Base-by-base conservation (phyloP, 2,797 vertebrate species). In the Fratercula arctica region DNA sequence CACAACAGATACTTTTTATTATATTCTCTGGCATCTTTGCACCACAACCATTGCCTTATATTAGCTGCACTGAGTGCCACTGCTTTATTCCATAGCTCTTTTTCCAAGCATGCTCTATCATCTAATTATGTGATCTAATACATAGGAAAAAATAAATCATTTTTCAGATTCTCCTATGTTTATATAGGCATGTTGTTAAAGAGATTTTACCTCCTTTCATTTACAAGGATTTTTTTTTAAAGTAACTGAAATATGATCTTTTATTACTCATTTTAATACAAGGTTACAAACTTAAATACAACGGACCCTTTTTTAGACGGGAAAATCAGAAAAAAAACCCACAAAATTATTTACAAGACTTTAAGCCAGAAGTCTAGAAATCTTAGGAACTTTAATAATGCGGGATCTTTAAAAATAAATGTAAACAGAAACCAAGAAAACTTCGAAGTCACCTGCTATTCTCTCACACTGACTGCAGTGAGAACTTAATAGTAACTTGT, bases 1-100 rank as follows among this genome's bases (percentile, higher is more conserved):
- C 28, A 84, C 43, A 63, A 79, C 77, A 91, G 85, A 87, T 86
- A 90, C 26, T 94, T 94, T 93, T 81, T 94, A 92, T 96, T 92
- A 45, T 46, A 31, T 45, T 79, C 59, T 91, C 85, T 90, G 74
- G 76, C 83, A 94, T 95, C 79, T 84, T 85, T 76, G 73, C 43
- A 74, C 45, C 85, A 90, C 20, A 78, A 59, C 46, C 43, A 54
- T 59, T 79, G 82, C 54, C 61, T 88, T 59, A 24, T 13, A 84
- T 51, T 69, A 88, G 50, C n/a, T 35, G 17, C 26, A 54, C 6
- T 20, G 7, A 85, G 41, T 64, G 18, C 16, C 46, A 73, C 25
- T 73, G 24, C 19, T 69, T 82, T 85, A 82, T 45, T 88, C 37
- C 31, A 43, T 4, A n/a, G 26, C 6, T 61, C 5, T 20, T 94